phyloP scores from a whole-genome alignment of 2,797 vertebrate genomes.

The Enoplosus armatus region DNA sequence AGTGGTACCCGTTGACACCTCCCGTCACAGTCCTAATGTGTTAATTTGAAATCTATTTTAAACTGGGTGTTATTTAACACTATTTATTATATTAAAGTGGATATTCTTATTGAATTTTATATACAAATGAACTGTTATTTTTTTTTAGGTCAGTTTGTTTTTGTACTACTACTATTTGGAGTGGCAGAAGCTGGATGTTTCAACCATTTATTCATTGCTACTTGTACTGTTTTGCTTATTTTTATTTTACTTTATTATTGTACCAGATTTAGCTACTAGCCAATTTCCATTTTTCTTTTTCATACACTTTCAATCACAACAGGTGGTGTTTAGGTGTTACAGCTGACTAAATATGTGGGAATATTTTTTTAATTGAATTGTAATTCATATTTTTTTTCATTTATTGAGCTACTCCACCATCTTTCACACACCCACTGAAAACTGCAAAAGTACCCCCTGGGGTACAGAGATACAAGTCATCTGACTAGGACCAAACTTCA shows the following conservation, averaged over 20 bases:
- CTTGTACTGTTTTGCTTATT: too few species aligned
- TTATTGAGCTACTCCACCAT: neutral
- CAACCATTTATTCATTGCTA: neutral
- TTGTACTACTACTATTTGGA: neutral
- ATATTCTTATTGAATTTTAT: neutral
- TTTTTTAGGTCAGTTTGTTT: neutral
- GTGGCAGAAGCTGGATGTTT: neutral
- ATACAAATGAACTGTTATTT: neutral
- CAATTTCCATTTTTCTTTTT: neutral
- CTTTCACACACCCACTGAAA: neutral
- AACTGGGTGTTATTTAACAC: neutral
- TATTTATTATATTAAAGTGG: too few species aligned
- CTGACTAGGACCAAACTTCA: conserved; percentile 23
- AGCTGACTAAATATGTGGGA: neutral
- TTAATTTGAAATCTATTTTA: neutral
- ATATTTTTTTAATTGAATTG: neutral
- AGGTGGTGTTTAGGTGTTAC: neutral
- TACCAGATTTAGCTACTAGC: neutral
- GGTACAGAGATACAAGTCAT: conserved; percentile 15
- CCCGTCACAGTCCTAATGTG: neutral
- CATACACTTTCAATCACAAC: neutral
- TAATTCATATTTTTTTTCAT: neutral
- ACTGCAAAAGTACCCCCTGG: neutral
- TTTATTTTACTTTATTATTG: too few species aligned
- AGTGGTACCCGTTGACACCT: neutral